These are phyloP conservation scores for Apolygus lucorum DNA, from an alignment of 1,140 invertebrate species.

Conservation along the genomic window DNA sequence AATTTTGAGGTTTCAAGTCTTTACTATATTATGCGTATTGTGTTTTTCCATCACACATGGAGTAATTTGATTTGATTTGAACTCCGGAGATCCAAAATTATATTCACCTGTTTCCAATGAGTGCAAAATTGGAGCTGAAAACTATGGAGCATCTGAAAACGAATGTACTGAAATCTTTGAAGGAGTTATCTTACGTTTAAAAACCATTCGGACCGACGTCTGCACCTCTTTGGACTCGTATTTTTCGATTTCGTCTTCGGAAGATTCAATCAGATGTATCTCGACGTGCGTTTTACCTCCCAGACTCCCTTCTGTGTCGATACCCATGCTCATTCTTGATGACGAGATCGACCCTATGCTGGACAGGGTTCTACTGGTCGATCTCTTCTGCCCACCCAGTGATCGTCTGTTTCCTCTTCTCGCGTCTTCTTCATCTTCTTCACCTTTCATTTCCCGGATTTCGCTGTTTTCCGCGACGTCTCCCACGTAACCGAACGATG, in stretches of 20 bases:
- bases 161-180: too few species aligned
- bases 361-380: neutral
- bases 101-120: too few species aligned
- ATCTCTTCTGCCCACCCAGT: neutral
- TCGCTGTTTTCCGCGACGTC: slow-evolving; percentile 6
- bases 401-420: neutral
- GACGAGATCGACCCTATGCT: neutral
- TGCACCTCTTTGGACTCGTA: neutral
- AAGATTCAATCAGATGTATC: neutral
- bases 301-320: neutral
- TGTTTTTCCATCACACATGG: too few species aligned
- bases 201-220: too few species aligned
- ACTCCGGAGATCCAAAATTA: too few species aligned
- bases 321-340: neutral
- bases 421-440: neutral
- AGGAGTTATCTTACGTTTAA: too few species aligned
- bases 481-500: neutral
- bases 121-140: too few species aligned
- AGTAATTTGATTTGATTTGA: too few species aligned
- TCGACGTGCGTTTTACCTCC: neutral
- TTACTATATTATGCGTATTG: too few species aligned
- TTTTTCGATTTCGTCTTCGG: neutral
- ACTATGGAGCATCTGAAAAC: too few species aligned
- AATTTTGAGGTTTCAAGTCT: too few species aligned
- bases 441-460: neutral